phyloP scores from a whole-genome alignment of 2,113 vertebrate genomes.

The Podarcis raffonei region DNA sequence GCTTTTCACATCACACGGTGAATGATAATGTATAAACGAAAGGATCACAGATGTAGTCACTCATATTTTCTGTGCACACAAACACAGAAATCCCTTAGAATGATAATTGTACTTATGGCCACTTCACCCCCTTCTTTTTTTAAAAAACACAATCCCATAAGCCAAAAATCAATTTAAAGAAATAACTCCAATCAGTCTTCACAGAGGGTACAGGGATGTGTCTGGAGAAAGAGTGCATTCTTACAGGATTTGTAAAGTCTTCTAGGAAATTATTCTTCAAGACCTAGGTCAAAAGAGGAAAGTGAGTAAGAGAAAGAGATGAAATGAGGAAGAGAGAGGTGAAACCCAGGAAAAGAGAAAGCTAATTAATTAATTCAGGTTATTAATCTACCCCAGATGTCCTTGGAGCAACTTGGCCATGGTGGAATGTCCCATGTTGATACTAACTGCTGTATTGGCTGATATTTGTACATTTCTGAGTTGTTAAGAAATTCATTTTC shows the following conservation, averaged over 20 bases:
- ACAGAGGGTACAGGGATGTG: slow-evolving; percentile 24
- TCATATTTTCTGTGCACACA: slow-evolving; percentile 24
- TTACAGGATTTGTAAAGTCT: slow-evolving; percentile 56
- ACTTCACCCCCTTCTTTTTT: accelerated
- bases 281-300: slow-evolving; percentile 54
- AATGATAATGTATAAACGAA: not conserved
- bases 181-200: slow-evolving; percentile 37
- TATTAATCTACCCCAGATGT: slow-evolving; percentile 70
- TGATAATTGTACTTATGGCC: slow-evolving; percentile 3
- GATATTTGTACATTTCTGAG: slow-evolving; percentile 54
- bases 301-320: slow-evolving; percentile 30
- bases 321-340: slow-evolving; percentile 16
- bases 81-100: not conserved
- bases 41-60: not conserved
- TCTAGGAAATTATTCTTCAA: slow-evolving; percentile 54
- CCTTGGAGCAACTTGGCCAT: slow-evolving; percentile 58
- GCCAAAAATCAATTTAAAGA: not conserved
- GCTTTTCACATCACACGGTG: not conserved
- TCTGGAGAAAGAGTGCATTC: slow-evolving; percentile 36
- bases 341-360: slow-evolving; percentile 52
- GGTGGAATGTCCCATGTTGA: slow-evolving; percentile 56
- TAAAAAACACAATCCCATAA: not conserved
- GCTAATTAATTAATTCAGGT: slow-evolving; percentile 76
- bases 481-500: not conserved
- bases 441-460: slow-evolving; percentile 60